A percentile compares a stretch with the other conserved stretches of the same genome.
phyloP scores from a whole-genome alignment of 2,113 vertebrate genomes.

The Corythornis vintsioides region DNA sequence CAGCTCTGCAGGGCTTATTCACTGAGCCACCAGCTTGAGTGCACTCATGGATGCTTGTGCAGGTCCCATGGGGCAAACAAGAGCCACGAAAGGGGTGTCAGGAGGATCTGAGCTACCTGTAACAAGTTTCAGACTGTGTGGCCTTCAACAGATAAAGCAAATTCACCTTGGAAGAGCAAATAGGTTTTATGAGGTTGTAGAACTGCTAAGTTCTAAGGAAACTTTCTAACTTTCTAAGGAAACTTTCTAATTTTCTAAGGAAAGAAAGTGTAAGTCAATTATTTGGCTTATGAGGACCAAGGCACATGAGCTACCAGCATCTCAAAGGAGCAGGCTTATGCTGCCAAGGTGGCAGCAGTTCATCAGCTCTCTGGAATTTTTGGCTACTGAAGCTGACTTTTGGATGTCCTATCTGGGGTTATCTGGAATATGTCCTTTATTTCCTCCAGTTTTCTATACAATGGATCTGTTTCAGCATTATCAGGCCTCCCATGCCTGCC shows the following conservation, averaged over 20 bases:
- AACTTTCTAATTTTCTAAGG: background rate
- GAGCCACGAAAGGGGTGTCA: background rate
- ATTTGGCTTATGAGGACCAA: background rate
- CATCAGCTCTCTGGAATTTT: background rate
- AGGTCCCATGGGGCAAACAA: background rate
- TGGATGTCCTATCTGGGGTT: background rate
- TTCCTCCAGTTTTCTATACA: background rate
- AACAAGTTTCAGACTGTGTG: background rate
- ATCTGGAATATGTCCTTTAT: background rate
- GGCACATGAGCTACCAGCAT: background rate
- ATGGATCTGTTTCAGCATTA: background rate
- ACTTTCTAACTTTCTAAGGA: no score
- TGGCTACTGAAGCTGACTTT: background rate
- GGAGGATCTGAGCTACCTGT: rapidly evolving
- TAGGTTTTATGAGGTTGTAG: background rate
- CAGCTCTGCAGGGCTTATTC: background rate
- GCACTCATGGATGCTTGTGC: background rate
- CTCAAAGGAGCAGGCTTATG: background rate
- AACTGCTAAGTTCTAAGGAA: background rate
- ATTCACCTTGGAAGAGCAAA: background rate
- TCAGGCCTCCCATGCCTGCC: background rate
- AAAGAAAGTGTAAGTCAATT: background rate
- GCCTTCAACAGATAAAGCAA: background rate
- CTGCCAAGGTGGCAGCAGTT: background rate
- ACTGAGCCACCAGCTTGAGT: background rate